A percentile compares a stretch with the other conserved stretches of the same genome.
Conservation (phyloP, 2,888 invertebrate genomes). For the Morpho achilles region DNA sequence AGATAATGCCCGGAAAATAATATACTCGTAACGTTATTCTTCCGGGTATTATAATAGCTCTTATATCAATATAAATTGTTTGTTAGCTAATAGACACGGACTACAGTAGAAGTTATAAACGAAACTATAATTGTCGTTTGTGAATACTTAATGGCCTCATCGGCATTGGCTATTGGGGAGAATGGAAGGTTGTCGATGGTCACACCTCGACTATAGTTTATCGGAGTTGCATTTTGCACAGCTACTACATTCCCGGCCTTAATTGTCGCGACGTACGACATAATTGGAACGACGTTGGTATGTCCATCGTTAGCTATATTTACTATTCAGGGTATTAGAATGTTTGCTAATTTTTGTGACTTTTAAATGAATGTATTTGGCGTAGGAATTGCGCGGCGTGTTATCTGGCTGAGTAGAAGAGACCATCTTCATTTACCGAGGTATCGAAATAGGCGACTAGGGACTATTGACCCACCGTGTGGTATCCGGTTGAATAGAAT, state of each 20-base stretch:
- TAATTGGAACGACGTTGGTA: conserved; percentile 44
- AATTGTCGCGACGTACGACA: conserved; percentile 41
- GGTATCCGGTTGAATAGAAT: no score
- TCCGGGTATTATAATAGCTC: conserved; percentile 8
- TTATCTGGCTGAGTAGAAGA: no score
- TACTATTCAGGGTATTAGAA: no score
- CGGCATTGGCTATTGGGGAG: conserved; percentile 63
- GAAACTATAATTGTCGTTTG: conserved; percentile 33
- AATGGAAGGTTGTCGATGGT: conserved; percentile 70
- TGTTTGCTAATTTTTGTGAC: no score
- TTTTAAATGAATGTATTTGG: no score
- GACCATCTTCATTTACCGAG: no score
- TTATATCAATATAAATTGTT: no score
- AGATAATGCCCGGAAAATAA: background rate
- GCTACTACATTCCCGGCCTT: conserved; percentile 56
- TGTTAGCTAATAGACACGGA: background rate
- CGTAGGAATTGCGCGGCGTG: no score
- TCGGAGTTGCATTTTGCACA: conserved; percentile 52
- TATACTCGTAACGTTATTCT: background rate
- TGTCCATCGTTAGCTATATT: conserved; percentile 20
- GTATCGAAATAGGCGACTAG: no score
- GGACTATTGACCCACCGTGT: no score
- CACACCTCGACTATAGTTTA: conserved; percentile 53
- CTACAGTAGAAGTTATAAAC: conserved; percentile 18
- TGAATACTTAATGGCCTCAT: conserved; percentile 61